Evolutionary conservation across 1,140 invertebrate genomes (phyloP).

Genomic region (Drosophila navojoa): DNA sequence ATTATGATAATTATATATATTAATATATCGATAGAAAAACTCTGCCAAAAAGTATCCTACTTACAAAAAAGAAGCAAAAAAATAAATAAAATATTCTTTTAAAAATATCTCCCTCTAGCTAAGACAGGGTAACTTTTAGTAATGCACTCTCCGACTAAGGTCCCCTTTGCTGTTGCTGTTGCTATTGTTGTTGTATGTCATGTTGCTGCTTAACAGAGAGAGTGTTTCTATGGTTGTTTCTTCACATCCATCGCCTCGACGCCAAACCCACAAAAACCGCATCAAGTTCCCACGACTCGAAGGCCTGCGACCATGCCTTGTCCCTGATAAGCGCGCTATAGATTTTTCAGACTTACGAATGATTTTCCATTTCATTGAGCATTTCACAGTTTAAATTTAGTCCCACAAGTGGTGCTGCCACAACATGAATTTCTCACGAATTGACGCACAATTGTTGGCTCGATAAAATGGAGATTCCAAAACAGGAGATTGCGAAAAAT

Average conservation of each 20-base stretch:
- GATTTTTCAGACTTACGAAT: constrained; percentile 62
- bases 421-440: constrained; percentile 20
- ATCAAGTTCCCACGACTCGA: constrained; percentile 51
- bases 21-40: no score
- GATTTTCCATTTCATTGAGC: constrained; percentile 71
- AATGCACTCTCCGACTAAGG: neutral
- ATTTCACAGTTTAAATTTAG: constrained; percentile 72
- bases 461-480: neutral
- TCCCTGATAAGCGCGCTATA: constrained; percentile 72
- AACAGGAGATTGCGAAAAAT: neutral
- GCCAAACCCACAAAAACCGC: constrained; percentile 18
- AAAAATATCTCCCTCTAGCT: no score
- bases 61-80: no score
- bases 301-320: constrained; percentile 48
- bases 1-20: no score
- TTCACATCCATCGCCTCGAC: neutral
- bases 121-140: no score
- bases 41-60: no score
- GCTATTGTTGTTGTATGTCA: constrained; percentile 11
- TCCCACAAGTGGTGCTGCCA: constrained; percentile 12
- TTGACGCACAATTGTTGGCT: constrained; percentile 12
- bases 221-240: constrained; percentile 19
- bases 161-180: neutral
- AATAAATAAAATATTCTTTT: no score
- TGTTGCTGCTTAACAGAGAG: constrained; percentile 29